Conservation (phyloP, 2,113 vertebrate genomes). For the Steatornis caripensis region DNA sequence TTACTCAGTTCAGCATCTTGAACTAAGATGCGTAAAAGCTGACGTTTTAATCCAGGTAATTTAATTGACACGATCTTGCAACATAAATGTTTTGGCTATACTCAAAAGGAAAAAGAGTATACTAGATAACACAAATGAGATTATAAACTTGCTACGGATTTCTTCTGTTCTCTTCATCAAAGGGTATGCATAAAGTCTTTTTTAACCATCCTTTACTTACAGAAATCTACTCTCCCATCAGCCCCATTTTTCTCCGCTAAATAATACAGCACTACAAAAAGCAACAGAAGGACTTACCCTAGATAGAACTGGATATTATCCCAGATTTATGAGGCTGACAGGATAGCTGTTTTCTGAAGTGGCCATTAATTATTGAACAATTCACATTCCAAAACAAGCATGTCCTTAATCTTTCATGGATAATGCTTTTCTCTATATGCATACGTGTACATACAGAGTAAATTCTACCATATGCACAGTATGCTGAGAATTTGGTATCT, state of each 20-base stretch:
- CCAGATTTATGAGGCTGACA: not conserved
- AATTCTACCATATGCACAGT: not conserved
- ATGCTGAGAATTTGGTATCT: not conserved
- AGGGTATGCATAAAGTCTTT: not conserved
- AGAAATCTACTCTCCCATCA: not conserved
- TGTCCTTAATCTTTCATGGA: not conserved
- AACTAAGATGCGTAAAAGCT: not conserved
- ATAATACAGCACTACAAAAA: not conserved
- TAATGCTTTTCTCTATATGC: not conserved
- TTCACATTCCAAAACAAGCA: not conserved
- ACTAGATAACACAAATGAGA: not conserved
- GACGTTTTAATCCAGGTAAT: not conserved
- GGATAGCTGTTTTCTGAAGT: not conserved
- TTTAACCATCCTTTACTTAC: not conserved
- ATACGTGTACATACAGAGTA: not conserved
- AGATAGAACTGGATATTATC: not conserved
- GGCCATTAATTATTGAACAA: slow-evolving; percentile 16
- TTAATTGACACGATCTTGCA: not conserved
- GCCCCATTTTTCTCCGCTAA: not conserved
- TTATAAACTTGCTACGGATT: not conserved
- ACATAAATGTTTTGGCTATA: not conserved
- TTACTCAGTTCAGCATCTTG: not conserved
- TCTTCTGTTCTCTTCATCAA: not conserved
- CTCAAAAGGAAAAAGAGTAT: not conserved
- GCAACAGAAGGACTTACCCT: not conserved